Percentiles rank a stretch among this genome's conserved stretches.
Evolutionary conservation across 2,113 vertebrate species (phyloP).

Genomic region (Rostratula benghalensis): DNA sequence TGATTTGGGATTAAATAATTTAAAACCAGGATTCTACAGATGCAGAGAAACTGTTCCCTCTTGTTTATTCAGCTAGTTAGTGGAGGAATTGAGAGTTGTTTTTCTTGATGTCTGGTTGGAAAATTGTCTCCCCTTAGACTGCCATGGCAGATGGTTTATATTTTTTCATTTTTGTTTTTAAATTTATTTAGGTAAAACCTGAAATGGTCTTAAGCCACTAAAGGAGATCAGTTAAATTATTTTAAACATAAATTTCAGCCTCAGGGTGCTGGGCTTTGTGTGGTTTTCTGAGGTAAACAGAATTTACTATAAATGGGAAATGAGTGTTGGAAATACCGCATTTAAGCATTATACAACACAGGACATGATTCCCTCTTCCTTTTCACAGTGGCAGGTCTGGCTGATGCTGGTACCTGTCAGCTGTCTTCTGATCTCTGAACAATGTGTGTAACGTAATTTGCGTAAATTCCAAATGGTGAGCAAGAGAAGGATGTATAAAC

Average conservation of each 20-base stretch:
- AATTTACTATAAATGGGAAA: neutral
- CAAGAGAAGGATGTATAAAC: neutral
- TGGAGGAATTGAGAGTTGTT: neutral
- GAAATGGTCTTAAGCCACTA: neutral
- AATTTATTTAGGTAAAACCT: neutral
- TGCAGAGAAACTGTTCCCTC: neutral
- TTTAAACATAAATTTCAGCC: neutral
- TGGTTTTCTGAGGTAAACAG: neutral
- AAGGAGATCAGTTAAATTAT: neutral
- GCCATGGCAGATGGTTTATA: too few relatives aligned
- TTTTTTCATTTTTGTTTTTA: neutral
- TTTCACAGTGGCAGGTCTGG: neutral
- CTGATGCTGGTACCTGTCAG: neutral
- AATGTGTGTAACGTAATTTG: neutral
- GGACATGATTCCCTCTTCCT: neutral
- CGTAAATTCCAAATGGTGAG: neutral
- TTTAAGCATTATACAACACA: neutral
- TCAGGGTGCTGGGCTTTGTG: neutral
- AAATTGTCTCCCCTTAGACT: neutral
- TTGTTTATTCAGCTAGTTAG: neutral
- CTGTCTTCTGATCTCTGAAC: neutral
- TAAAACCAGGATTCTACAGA: neutral
- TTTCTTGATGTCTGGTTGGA: neutral
- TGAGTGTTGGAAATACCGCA: neutral
- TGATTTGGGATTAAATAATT: neutral